Conservation (phyloP, 1,140 invertebrate species). For the Dysdera silvatica region DNA sequence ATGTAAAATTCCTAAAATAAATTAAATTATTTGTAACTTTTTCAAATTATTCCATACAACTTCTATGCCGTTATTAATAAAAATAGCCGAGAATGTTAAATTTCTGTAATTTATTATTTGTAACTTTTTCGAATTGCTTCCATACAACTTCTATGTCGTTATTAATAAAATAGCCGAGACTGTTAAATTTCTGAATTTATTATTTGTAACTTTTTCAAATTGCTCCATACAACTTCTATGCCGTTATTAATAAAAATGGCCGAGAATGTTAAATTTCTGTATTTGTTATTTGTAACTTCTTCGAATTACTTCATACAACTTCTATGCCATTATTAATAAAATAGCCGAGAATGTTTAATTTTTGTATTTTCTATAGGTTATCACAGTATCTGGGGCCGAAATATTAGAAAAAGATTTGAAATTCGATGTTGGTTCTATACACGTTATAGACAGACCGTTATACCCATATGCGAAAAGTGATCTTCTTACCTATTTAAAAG, state of each 20-base stretch:
- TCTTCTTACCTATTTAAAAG: constrained; percentile 32
- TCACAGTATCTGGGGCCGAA: constrained; percentile 43
- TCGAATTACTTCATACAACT: neutral
- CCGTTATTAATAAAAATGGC: no score
- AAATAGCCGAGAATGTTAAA: neutral
- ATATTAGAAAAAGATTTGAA: constrained; percentile 37
- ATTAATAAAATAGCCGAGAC: no score
- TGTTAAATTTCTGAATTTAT: no score
- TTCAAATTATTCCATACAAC: neutral
- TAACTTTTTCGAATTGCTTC: no score
- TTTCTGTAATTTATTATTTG: no score
- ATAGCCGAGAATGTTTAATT: neutral
- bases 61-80: neutral
- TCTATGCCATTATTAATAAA: neutral
- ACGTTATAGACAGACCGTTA: constrained; percentile 43
- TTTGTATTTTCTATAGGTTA: constrained; percentile 34
- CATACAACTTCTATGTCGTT: no score
- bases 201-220: no score
- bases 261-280: no score
- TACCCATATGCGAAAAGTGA: constrained; percentile 38
- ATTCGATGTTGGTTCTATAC: constrained; percentile 41
- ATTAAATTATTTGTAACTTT: no score
- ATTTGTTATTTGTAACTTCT: constrained; percentile 36
- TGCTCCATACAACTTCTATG: no score
- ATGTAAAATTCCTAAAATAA: no score